These are phyloP conservation scores for Gonioctena quinquepunctata DNA, from an alignment of 1,140 invertebrate genomes.

Conservation along the genomic window DNA sequence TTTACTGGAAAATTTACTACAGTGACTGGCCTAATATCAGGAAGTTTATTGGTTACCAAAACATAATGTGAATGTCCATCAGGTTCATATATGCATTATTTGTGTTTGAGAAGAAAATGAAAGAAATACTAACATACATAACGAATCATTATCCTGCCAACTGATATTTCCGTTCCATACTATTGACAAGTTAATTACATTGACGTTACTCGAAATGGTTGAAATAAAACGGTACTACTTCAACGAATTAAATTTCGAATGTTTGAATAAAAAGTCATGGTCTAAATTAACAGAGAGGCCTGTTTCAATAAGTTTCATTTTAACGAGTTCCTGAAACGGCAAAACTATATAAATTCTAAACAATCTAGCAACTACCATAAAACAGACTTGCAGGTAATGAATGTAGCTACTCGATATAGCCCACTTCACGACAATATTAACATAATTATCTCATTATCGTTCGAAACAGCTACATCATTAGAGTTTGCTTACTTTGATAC, in stretches of 20 bases:
- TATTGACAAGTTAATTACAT: not conserved
- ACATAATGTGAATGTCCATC: too few species aligned
- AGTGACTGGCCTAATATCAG: too few species aligned
- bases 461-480: not conserved
- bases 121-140: too few species aligned
- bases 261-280: constrained; percentile 3
- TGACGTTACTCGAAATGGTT: not conserved
- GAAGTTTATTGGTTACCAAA: too few species aligned
- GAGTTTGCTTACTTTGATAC: not conserved
- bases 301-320: constrained; percentile 18
- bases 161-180: not conserved
- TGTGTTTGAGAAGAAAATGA: too few species aligned
- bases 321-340: constrained; percentile 34
- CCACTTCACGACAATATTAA: constrained; percentile 34
- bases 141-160: too few species aligned
- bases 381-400: constrained; percentile 28
- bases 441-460: constrained; percentile 32
- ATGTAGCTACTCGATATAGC: constrained; percentile 36
- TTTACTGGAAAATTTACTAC: too few species aligned
- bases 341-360: constrained; percentile 25
- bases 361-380: constrained; percentile 27
- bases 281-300: constrained; percentile 30
- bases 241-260: too few species aligned
- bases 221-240: too few species aligned
- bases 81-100: too few species aligned